Evolutionary conservation across 92 coral and sea anemone genomes (phyloP).

Genomic region (Pocillopora grandis): DNA sequence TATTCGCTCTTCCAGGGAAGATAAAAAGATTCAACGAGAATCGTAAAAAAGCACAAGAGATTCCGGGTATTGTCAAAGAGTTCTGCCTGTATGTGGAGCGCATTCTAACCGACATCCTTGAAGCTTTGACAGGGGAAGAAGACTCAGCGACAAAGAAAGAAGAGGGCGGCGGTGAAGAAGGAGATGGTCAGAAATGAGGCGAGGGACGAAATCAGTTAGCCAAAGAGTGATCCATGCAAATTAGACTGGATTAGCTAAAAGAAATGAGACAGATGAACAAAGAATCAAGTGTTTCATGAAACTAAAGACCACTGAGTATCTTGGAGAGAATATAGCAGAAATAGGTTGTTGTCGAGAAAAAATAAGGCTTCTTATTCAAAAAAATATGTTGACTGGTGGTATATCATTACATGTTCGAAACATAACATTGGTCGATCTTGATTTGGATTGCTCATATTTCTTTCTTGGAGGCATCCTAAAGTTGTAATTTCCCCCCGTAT

Average conservation of each 20-base stretch:
- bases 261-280: too few relatives aligned
- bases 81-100: slow-evolving; percentile 54
- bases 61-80: slow-evolving; percentile 73
- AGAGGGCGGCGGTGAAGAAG: slow-evolving; percentile 48
- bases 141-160: slow-evolving; percentile 30
- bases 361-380: too few relatives aligned
- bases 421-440: too few relatives aligned
- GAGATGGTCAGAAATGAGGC: slow-evolving; percentile 51
- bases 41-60: slow-evolving; percentile 76
- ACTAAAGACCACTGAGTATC: too few relatives aligned
- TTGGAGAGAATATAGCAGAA: too few relatives aligned
- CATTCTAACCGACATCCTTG: slow-evolving; percentile 62
- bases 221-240: slow-evolving; percentile 25
- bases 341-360: too few relatives aligned
- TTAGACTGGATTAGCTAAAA: slow-evolving; percentile 35
- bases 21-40: slow-evolving; percentile 75
- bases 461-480: too few relatives aligned
- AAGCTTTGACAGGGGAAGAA: slow-evolving; percentile 55
- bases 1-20: slow-evolving; percentile 70
- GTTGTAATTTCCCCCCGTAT: too few relatives aligned
- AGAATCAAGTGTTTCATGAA: too few relatives aligned
- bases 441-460: too few relatives aligned
- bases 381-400: too few relatives aligned
- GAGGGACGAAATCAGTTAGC: slow-evolving; percentile 62
- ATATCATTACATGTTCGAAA: too few relatives aligned